Conservation (phyloP, 2,888 invertebrate genomes). For the Anarsia innoxiella region DNA sequence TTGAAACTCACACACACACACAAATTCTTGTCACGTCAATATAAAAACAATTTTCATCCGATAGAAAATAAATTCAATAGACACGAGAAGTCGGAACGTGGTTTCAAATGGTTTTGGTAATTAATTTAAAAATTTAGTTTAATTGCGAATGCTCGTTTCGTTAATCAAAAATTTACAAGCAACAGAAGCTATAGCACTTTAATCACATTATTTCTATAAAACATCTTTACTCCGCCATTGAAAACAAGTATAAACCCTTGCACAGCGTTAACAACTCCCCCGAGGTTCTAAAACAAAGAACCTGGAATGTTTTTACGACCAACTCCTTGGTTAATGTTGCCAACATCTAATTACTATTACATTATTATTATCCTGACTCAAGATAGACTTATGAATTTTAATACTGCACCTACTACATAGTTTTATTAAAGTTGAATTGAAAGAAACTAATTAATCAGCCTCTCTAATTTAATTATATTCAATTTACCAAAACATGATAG, state of each 20-base stretch:
- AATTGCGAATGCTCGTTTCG: too few relatives aligned
- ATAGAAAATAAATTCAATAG: too few relatives aligned
- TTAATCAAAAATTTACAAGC: constrained; percentile 18
- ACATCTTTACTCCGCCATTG: constrained; percentile 24
- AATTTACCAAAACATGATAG: too few relatives aligned
- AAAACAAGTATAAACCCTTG: constrained; percentile 34
- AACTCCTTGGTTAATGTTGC: constrained; percentile 23
- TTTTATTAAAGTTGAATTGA: too few relatives aligned
- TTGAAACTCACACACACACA: too few relatives aligned
- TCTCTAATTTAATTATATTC: too few relatives aligned
- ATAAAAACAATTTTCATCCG: too few relatives aligned
- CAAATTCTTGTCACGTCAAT: too few relatives aligned
- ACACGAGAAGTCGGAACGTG: too few relatives aligned
- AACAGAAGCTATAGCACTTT: constrained; percentile 20
- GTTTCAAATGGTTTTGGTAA: too few relatives aligned
- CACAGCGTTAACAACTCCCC: constrained; percentile 31
- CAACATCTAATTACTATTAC: constrained; percentile 26
- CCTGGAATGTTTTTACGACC: constrained; percentile 35
- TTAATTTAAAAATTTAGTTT: too few relatives aligned
- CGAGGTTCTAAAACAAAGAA: constrained; percentile 34
- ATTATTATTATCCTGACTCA: constrained; percentile 17
- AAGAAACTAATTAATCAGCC: too few relatives aligned
- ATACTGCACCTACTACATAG: constrained; percentile 11
- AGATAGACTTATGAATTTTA: constrained; percentile 20
- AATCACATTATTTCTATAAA: constrained; percentile 34